A percentile compares a stretch with the other conserved stretches of the same genome.
phyloP scores from a whole-genome alignment of 2,797 vertebrate genomes.

The Pseudocheirus occidentalis region DNA sequence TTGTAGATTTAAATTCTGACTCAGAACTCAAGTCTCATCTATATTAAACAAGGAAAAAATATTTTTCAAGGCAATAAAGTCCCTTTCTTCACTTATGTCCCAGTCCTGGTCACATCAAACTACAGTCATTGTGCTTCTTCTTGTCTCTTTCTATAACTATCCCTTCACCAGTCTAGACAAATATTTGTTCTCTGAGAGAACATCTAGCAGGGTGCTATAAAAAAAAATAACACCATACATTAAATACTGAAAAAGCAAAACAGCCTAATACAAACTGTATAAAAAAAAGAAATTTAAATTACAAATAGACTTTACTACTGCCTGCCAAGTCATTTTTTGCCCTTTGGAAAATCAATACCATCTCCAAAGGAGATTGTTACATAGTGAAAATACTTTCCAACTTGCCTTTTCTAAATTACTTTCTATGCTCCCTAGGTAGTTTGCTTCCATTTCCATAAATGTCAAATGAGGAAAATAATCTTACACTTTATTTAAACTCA shows the following conservation, averaged over 20 bases:
- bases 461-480: constrained; percentile 31
- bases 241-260: background rate
- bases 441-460: constrained; percentile 23
- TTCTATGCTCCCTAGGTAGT: constrained; percentile 30
- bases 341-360: constrained; percentile 30
- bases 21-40: background rate
- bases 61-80: background rate
- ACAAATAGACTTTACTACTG: background rate
- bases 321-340: constrained; percentile 48
- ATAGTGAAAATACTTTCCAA: constrained; percentile 50
- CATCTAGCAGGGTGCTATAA: background rate
- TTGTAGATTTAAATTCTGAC: constrained; percentile 48
- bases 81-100: constrained; percentile 37
- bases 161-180: background rate
- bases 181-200: background rate
- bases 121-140: background rate
- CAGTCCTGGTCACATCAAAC: background rate
- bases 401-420: constrained; percentile 50
- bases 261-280: background rate
- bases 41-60: constrained; percentile 21
- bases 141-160: background rate
- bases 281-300: background rate
- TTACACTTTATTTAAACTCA: background rate
- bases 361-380: constrained; percentile 19
- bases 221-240: background rate